phyloP scores from a whole-genome alignment of 2,113 vertebrate genomes.

The Nanorana parkeri region DNA sequence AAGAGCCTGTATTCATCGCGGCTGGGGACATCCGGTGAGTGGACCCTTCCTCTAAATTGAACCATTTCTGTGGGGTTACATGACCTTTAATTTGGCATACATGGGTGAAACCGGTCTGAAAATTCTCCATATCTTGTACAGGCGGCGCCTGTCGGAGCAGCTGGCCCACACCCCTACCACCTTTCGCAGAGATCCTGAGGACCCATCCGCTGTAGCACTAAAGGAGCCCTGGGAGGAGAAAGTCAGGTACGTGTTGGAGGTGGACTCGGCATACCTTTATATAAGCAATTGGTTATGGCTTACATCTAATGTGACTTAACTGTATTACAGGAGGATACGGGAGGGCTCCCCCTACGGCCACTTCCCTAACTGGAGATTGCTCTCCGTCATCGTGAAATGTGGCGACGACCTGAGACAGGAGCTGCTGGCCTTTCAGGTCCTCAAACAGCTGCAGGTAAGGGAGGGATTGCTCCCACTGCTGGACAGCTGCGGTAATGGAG shows the following conservation, averaged over 20 bases:
- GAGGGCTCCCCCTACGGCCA: slow-evolving; percentile 94
- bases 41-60: no score
- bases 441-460: slow-evolving; percentile 88
- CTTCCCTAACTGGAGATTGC: slow-evolving; percentile 88
- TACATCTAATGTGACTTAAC: neutral
- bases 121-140: slow-evolving; percentile 53
- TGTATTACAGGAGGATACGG: slow-evolving; percentile 82
- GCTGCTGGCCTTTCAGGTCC: slow-evolving; percentile 91
- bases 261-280: neutral
- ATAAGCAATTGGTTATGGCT: neutral
- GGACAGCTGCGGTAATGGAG: neutral
- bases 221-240: slow-evolving; percentile 98
- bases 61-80: neutral
- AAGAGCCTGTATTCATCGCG: slow-evolving; percentile 92
- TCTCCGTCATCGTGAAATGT: slow-evolving; percentile 95
- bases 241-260: slow-evolving; percentile 77
- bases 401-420: slow-evolving; percentile 95
- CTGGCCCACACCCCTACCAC: slow-evolving; percentile 90
- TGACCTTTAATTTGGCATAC: neutral
- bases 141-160: slow-evolving; percentile 92
- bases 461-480: neutral
- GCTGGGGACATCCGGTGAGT: slow-evolving; percentile 92
- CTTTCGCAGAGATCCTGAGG: slow-evolving; percentile 90
- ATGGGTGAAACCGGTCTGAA: no score
- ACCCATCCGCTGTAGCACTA: slow-evolving; percentile 93